Conservation (phyloP, 2,113 vertebrate genomes). For the Chamaetylas fuelleborni region DNA sequence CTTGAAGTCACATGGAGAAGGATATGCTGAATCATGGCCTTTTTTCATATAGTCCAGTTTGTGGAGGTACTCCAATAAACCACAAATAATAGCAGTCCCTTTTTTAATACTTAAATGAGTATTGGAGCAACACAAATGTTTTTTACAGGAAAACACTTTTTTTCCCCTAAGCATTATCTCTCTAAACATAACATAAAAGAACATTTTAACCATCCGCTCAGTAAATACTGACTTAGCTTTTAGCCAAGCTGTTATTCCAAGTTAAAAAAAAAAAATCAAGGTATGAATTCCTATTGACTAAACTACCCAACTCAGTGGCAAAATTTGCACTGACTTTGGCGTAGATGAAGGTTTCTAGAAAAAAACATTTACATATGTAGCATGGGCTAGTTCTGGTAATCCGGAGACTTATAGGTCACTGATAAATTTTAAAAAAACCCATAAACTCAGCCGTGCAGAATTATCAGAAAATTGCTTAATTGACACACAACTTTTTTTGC, state of each 20-base stretch:
- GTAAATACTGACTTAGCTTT: conserved; percentile 1
- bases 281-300: not conserved
- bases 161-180: not conserved
- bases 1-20: not conserved
- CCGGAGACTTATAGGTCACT: not conserved
- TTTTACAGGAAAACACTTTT: not conserved
- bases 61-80: not conserved
- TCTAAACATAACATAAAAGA: not conserved
- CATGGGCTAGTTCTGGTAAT: not conserved
- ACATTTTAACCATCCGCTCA: not conserved
- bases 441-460: not conserved
- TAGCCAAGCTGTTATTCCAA: not conserved
- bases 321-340: not conserved
- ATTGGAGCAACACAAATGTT: not conserved
- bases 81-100: not conserved
- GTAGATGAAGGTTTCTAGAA: not conserved
- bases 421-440: not conserved
- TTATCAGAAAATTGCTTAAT: not conserved
- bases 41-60: not conserved
- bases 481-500: not conserved
- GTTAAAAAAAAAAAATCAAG: not conserved
- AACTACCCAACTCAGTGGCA: not conserved
- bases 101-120: not conserved
- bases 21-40: not conserved
- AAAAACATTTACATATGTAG: not conserved